Base-by-base conservation (phyloP, 2,797 vertebrate genomes). In the Orestias chungarensis region DNA sequence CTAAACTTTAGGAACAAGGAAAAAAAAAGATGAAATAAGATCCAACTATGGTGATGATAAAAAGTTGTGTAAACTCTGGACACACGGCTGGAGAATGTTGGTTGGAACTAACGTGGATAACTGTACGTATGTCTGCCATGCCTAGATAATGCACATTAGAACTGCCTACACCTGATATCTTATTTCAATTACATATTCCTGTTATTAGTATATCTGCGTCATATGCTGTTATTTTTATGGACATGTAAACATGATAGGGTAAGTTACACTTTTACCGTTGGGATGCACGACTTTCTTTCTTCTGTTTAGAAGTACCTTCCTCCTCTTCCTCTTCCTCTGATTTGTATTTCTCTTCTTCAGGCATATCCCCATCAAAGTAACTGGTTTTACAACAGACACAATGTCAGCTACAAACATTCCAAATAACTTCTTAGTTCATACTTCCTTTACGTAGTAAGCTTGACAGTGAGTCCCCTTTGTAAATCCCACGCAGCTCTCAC, bases 341-440 rank as follows among this genome's bases (percentile, higher is more conserved):
- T 78, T 89, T 90, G 14, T 2, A 17, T 72, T 91, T 84, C 2
- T 86, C 82, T 47, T 92, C 83, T 72, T 92, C 84, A 44, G 91
- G 86, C 40, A 80, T 33, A 27, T 95, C 94, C 5, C 94, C 94
- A 64, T 95, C 95, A 89, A 95, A 95, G 82, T 92, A 95, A 87
- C 94, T 95, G 76, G 80, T 2, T 14, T 11, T 18, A 75, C 17
- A 44, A 54, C 66, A 33, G 75, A 46, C 46, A 55, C n/a, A 18
- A 43, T 3, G 4, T 29, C 42, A 65, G 43, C 57, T 31, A 20
- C 64, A 66, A 47, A 47, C 35, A 42, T 6, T 15, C 35, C 20
- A 35, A n/a, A 61, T 11, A 25, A 35, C 35, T n/a, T 66, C 29
- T 66, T 11, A 66, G 2, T 49, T 49, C 23, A 33, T 66, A 25